A percentile compares a stretch with the other conserved stretches of the same genome.
These are phyloP conservation scores for Lepidothrix coronata DNA, from an alignment of 2,113 vertebrate genomes.

Conservation along the genomic window DNA sequence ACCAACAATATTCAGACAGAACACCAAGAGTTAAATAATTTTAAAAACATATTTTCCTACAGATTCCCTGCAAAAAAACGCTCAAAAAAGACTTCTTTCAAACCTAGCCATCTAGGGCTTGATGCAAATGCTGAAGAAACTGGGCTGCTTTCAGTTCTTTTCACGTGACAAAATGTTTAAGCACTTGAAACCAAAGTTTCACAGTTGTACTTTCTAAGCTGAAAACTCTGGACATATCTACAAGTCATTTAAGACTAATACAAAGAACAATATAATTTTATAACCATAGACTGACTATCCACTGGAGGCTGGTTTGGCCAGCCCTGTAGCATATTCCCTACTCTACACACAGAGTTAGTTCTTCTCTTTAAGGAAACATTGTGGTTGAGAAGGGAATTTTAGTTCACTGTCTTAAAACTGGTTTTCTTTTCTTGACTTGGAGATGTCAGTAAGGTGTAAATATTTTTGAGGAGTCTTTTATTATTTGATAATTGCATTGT, in stretches of 20 bases:
- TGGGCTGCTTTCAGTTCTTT: not conserved
- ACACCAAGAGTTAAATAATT: not conserved
- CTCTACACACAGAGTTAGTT: not conserved
- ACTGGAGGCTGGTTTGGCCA: not conserved
- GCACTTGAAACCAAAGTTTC: not conserved
- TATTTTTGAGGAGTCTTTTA: not conserved
- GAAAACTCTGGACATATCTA: not conserved
- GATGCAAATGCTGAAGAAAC: not conserved
- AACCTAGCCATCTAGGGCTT: not conserved
- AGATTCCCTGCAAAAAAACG: not conserved
- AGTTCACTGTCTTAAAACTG: not conserved
- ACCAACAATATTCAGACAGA: not conserved
- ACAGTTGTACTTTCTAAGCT: not conserved
- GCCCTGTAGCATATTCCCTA: not conserved
- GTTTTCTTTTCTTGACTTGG: not conserved
- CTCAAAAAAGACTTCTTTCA: not conserved
- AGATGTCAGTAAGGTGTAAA: not conserved
- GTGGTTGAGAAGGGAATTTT: not conserved
- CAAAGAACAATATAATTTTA: not conserved
- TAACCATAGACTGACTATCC: not conserved
- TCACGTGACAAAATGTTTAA: not conserved
- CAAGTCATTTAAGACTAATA: not conserved
- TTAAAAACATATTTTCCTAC: not conserved
- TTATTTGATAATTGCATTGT: not conserved
- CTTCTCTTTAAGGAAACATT: slow-evolving; percentile 37